These are phyloP conservation scores for Paramisgurnus dabryanus DNA, from an alignment of 2,113 vertebrate species.

Conservation along the genomic window DNA sequence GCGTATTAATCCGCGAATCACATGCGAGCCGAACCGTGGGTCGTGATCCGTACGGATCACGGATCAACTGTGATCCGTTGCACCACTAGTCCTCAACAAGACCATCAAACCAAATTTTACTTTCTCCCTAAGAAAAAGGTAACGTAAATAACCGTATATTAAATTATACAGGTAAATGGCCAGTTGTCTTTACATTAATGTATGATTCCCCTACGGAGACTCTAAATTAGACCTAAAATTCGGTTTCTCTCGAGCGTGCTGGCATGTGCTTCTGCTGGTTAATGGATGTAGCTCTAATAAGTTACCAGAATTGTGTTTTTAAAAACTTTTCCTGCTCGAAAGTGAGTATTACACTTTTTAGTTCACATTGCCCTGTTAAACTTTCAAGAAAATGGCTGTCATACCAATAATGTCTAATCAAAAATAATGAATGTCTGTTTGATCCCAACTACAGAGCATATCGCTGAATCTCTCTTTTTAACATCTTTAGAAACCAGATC, in stretches of 20 bases:
- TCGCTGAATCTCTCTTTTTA: neutral
- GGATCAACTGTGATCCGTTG: too few relatives aligned
- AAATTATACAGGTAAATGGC: conserved; percentile 21
- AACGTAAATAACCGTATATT: neutral
- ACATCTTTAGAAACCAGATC: neutral
- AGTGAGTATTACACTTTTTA: neutral
- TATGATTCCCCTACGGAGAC: neutral
- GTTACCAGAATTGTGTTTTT: conserved; percentile 32
- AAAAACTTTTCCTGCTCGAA: conserved; percentile 9
- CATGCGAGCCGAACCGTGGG: too few relatives aligned
- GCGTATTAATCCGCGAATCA: too few relatives aligned
- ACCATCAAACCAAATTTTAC: neutral
- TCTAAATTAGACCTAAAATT: conserved; percentile 4
- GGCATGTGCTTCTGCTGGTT: conserved; percentile 17
- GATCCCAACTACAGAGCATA: neutral
- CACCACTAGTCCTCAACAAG: neutral
- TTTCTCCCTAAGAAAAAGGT: conserved; percentile 1
- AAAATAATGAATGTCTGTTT: neutral
- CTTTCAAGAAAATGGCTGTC: neutral
- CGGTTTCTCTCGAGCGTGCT: neutral
- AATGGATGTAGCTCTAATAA: conserved; percentile 9
- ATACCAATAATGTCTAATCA: neutral
- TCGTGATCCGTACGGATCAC: too few relatives aligned
- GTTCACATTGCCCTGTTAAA: neutral
- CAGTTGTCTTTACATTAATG: conserved; percentile 9